phyloP scores from a whole-genome alignment of 2,888 invertebrate species.

The Xestia sexstrigata region DNA sequence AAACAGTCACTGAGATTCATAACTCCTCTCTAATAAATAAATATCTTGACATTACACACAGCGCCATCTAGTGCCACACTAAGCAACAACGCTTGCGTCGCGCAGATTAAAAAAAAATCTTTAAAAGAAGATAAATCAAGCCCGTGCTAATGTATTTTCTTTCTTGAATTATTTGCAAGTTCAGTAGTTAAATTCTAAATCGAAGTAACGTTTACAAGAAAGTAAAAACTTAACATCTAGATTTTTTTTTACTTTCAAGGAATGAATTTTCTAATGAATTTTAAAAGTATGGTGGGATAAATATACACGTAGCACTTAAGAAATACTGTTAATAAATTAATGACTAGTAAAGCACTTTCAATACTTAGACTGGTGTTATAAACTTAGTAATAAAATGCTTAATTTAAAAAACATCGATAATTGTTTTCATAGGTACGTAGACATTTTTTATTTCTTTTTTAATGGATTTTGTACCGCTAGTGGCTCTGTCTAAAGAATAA shows the following conservation, averaged over 20 bases:
- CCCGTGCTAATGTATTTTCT: no score
- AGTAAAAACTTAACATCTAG: slow-evolving; percentile 51
- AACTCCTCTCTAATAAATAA: not conserved
- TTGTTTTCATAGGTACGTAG: not conserved
- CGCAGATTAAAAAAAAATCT: no score
- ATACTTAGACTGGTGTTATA: slow-evolving; percentile 44
- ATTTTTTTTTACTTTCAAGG: slow-evolving; percentile 29
- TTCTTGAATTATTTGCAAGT: slow-evolving; percentile 15
- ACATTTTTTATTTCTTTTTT: not conserved
- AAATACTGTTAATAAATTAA: slow-evolving; percentile 60
- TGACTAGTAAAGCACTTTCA: slow-evolving; percentile 65
- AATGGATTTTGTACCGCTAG: slow-evolving; percentile 36
- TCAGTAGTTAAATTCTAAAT: slow-evolving; percentile 45
- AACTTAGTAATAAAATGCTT: slow-evolving; percentile 28
- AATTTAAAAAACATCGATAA: not conserved
- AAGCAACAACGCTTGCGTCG: no score
- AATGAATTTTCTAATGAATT: slow-evolving; percentile 56
- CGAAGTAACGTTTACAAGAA: slow-evolving; percentile 35
- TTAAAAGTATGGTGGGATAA: slow-evolving; percentile 57
- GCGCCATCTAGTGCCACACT: no score
- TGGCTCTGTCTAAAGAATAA: slow-evolving; percentile 24
- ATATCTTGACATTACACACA: no score
- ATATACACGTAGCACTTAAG: slow-evolving; percentile 48
- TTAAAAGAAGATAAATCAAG: no score
- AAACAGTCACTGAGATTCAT: not conserved